These are phyloP conservation scores for Elysia crispata DNA, from an alignment of 2,888 invertebrate genomes.

Conservation along the genomic window DNA sequence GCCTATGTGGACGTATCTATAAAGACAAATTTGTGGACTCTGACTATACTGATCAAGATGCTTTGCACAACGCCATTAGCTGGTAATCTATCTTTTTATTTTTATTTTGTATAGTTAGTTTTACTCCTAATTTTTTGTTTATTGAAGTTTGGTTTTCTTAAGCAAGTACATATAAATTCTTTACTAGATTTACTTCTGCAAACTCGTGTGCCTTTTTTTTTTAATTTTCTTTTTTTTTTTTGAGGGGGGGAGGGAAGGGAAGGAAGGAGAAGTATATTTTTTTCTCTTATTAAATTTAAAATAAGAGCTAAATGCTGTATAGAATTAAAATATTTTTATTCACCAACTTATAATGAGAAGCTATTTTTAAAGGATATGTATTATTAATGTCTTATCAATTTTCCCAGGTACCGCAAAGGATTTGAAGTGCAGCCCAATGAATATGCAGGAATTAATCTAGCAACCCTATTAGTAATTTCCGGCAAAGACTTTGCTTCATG, in stretches of 20 bases:
- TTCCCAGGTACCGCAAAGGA: slow-evolving; percentile 86
- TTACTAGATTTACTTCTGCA: not conserved
- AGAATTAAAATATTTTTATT: too few relatives aligned
- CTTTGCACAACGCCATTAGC: slow-evolving; percentile 93
- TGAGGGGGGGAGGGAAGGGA: too few relatives aligned
- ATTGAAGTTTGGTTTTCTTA: not conserved
- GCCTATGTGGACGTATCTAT: slow-evolving; percentile 97
- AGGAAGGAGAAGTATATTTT: too few relatives aligned
- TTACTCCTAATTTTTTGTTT: not conserved
- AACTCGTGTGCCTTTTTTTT: too few relatives aligned
- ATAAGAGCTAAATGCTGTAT: too few relatives aligned
- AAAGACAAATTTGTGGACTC: slow-evolving; percentile 95
- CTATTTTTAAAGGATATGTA: too few relatives aligned
- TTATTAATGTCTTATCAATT: not conserved
- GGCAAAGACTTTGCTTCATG: slow-evolving; percentile 92
- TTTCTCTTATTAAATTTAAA: too few relatives aligned
- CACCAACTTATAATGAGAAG: too few relatives aligned
- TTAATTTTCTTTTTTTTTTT: too few relatives aligned
- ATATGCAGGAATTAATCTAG: slow-evolving; percentile 98
- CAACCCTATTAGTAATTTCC: slow-evolving; percentile 95
- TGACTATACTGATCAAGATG: slow-evolving; percentile 90
- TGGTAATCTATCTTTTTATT: slow-evolving; percentile 82
- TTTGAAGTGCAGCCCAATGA: slow-evolving; percentile 99
- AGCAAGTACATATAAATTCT: not conserved
- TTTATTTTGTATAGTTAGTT: too few relatives aligned